Conservation (phyloP, 2,113 vertebrate species). For the Oceanodroma tethys region DNA sequence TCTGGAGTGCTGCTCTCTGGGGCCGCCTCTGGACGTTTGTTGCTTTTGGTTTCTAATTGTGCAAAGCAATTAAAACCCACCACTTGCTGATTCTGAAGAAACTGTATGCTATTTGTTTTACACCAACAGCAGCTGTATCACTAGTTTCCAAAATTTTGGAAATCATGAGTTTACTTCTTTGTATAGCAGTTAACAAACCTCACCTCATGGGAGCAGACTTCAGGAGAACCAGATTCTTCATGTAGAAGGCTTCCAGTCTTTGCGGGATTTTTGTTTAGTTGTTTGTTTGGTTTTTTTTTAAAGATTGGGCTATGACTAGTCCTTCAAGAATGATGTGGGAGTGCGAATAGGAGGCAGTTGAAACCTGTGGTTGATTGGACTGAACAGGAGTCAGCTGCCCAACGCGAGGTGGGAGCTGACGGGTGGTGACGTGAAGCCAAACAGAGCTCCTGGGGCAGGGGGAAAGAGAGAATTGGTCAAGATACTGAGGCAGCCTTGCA, state of each 20-base stretch:
- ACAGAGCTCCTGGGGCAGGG: background rate
- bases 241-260: background rate
- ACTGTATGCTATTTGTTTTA: background rate
- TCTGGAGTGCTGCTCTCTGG: background rate
- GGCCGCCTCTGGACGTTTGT: background rate
- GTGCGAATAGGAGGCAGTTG: background rate
- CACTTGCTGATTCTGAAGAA: background rate
- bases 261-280: background rate
- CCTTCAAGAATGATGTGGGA: background rate
- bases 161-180: background rate
- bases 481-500: background rate
- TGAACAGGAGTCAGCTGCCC: background rate
- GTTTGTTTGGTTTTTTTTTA: background rate
- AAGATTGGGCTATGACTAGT: background rate
- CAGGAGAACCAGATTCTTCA: background rate
- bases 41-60: background rate
- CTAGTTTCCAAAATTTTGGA: background rate
- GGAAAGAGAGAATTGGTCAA: background rate
- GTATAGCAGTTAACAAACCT: background rate
- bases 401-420: accelerated
- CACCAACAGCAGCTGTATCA: background rate
- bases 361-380: background rate
- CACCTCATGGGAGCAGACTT: background rate
- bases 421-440: background rate
- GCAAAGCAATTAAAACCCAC: background rate